phyloP scores from a whole-genome alignment of 2,113 vertebrate genomes.

The Oncorhynchus clarkii region DNA sequence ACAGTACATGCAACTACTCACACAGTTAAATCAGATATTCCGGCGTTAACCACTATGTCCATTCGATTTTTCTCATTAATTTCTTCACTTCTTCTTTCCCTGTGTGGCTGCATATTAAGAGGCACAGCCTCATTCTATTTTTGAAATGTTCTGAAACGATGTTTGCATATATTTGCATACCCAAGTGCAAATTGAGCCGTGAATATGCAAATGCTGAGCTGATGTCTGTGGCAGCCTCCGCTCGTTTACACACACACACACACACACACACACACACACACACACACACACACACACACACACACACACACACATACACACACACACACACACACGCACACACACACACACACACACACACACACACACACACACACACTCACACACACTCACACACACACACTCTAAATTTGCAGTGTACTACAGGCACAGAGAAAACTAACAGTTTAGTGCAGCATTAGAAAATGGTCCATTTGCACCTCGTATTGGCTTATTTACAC shows the following conservation, averaged over 20 bases:
- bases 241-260: conserved; percentile 77
- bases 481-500: conserved; percentile 64
- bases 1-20: conserved; percentile 29
- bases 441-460: conserved; percentile 65
- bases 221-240: conserved; percentile 79
- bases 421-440: conserved; percentile 33
- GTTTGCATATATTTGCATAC: conserved; percentile 99
- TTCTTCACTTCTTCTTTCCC: conserved; percentile 45
- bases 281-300: conserved; percentile 14
- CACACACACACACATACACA: conserved; percentile 37
- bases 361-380: conserved; percentile 63
- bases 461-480: conserved; percentile 64
- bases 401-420: conserved; percentile 6
- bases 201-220: conserved; percentile 93
- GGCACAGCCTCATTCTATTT: conserved; percentile 93
- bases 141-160: conserved; percentile 97
- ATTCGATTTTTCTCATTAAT: conserved; percentile 58
- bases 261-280: conserved; percentile 57
- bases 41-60: conserved; percentile 47
- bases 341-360: conserved; percentile 55
- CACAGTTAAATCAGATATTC: conserved; percentile 65
- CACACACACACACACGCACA: conserved; percentile 13
- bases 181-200: conserved; percentile 95
- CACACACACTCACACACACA: conserved; percentile 28
- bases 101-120: conserved; percentile 88